Conservation (phyloP, 2,888 invertebrate species). For the Parasteatoda lunata region DNA sequence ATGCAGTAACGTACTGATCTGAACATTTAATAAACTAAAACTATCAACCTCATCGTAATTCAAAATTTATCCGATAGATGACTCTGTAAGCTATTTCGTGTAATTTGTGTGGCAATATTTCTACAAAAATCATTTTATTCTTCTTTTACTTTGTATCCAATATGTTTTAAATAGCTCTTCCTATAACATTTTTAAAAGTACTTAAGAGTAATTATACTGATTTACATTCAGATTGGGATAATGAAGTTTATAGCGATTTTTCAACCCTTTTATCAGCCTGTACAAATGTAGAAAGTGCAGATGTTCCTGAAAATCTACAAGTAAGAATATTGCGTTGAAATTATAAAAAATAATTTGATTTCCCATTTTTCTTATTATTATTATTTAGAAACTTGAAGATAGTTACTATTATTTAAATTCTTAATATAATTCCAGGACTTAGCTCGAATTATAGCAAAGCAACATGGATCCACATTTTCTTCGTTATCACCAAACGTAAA, state of each 20-base stretch:
- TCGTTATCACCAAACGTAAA: slow-evolving; percentile 28
- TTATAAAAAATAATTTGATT: neutral
- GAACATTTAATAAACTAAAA: no score
- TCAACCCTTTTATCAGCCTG: slow-evolving; percentile 82
- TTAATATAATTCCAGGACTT: slow-evolving; percentile 27
- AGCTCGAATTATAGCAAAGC: slow-evolving; percentile 33
- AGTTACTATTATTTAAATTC: neutral
- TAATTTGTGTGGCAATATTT: no score
- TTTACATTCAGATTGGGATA: slow-evolving; percentile 78
- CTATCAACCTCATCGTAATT: no score
- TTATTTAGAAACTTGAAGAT: neutral
- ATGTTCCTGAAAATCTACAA: slow-evolving; percentile 55
- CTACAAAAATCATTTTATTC: no score
- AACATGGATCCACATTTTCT: slow-evolving; percentile 38
- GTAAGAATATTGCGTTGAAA: slow-evolving; percentile 15
- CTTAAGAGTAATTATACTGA: slow-evolving; percentile 11
- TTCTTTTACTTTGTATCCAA: no score
- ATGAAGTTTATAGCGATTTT: slow-evolving; percentile 82
- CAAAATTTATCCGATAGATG: no score
- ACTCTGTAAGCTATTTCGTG: no score
- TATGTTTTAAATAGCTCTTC: no score
- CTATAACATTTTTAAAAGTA: no score
- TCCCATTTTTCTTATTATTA: neutral
- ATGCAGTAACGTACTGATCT: no score
- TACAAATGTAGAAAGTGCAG: slow-evolving; percentile 58